phyloP scores from a whole-genome alignment of 2,888 invertebrate species.

The Ctena decussata region DNA sequence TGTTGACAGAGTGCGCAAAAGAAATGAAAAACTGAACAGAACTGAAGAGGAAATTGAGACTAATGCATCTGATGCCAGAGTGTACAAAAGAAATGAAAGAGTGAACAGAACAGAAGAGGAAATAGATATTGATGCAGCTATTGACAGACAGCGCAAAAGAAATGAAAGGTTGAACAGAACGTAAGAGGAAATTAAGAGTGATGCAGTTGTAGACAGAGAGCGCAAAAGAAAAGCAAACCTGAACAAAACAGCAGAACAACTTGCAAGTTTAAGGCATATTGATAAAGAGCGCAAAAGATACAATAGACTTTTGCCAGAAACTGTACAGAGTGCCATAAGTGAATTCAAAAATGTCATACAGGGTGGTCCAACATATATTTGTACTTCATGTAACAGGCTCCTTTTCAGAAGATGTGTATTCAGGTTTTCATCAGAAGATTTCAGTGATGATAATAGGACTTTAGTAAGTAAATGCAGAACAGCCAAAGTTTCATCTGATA shows the following conservation, averaged over 20 bases:
- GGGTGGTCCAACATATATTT: conserved; percentile 38
- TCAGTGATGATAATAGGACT: background rate
- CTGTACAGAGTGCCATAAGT: background rate
- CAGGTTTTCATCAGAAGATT: conserved; percentile 11
- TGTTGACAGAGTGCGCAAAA: no score
- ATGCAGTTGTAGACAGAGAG: background rate
- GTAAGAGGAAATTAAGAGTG: background rate
- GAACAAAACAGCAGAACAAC: conserved; percentile 4
- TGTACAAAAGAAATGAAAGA: background rate
- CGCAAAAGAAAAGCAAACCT: background rate
- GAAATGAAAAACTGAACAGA: background rate
- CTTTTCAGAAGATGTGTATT: conserved; percentile 15
- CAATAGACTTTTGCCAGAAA: background rate
- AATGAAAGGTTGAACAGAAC: background rate
- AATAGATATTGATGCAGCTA: background rate
- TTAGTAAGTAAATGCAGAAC: conserved; percentile 21
- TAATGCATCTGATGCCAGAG: background rate
- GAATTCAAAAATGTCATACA: conserved; percentile 1
- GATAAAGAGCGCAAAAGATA: background rate
- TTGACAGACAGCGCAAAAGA: background rate
- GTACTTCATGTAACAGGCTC: conserved; percentile 31
- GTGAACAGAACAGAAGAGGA: background rate
- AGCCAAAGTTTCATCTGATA: conserved; percentile 26
- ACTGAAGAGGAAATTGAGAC: background rate
- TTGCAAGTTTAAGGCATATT: no score